A percentile compares a stretch with the other conserved stretches of the same genome.
Evolutionary conservation across 64 coral and sea anemone genomes (phyloP).

Genomic region (Pocillopora damicornis): DNA sequence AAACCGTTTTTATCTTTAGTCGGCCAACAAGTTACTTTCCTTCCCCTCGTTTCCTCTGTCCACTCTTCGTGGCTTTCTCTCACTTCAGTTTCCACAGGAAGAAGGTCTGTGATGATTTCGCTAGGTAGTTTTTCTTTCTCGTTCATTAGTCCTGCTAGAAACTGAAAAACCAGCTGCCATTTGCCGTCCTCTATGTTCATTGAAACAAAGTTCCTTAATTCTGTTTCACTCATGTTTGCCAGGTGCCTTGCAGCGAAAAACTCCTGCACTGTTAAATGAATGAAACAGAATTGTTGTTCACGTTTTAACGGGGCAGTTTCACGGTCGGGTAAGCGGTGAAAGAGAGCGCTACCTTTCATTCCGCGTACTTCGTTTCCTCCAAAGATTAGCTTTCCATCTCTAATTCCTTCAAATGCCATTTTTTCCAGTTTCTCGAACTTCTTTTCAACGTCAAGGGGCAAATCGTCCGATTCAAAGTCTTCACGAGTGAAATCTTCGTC

Average conservation of each 20-base stretch:
- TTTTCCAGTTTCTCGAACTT: slow-evolving; percentile 2
- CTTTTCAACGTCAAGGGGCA: slow-evolving; percentile 5
- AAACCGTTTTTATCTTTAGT: too few species aligned
- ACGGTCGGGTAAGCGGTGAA: slow-evolving; percentile 49
- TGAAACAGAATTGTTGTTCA: slow-evolving; percentile 41
- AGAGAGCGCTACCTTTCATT: slow-evolving; percentile 35
- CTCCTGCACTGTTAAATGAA: slow-evolving; percentile 76
- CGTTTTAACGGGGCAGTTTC: not conserved
- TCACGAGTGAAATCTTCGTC: not conserved
- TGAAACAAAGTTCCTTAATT: slow-evolving; percentile 12
- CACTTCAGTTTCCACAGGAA: too few species aligned
- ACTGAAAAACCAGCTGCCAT: slow-evolving; percentile 55
- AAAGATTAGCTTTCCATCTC: slow-evolving; percentile 33
- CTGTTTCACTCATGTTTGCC: slow-evolving; percentile 1
- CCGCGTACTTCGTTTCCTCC: slow-evolving; percentile 1
- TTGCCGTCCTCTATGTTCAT: slow-evolving; percentile 9
- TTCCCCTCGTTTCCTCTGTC: too few species aligned
- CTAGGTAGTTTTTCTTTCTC: too few species aligned
- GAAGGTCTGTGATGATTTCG: too few species aligned
- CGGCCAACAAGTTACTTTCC: too few species aligned
- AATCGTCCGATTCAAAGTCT: not conserved
- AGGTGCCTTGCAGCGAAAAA: slow-evolving; percentile 61
- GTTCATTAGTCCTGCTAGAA: not conserved
- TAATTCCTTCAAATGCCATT: slow-evolving; percentile 41
- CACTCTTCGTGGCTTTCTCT: too few species aligned